phyloP scores from a whole-genome alignment of 2,113 vertebrate genomes.

The Pontoporia blainvillei region DNA sequence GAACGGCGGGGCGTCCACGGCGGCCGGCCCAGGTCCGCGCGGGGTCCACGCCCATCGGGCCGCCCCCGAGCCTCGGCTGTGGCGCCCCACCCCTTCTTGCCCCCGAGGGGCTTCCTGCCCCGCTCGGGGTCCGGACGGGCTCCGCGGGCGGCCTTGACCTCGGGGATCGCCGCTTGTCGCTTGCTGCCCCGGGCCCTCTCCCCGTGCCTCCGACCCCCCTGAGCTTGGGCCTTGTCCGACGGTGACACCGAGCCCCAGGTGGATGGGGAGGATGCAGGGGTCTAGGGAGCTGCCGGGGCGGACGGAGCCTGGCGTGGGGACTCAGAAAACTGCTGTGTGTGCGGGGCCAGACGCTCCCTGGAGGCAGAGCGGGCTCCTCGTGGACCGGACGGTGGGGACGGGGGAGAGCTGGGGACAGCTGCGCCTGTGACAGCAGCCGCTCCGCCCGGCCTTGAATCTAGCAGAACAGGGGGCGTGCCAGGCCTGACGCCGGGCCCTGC shows the following conservation, averaged over 20 bases:
- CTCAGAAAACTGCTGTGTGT: not conserved
- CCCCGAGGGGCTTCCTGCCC: not conserved
- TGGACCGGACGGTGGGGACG: not conserved
- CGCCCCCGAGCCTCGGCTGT: not conserved
- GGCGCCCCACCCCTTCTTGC: not conserved
- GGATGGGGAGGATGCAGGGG: no score
- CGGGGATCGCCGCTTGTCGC: not conserved
- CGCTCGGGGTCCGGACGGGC: not conserved
- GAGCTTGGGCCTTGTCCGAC: not conserved
- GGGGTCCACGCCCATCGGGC: not conserved
- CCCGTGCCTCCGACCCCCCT: not conserved
- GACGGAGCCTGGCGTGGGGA: not conserved
- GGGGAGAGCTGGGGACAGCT: not conserved
- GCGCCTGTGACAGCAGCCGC: not conserved
- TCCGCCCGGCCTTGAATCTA: fast-evolving
- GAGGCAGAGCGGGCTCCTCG: not conserved
- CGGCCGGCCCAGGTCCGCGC: not conserved
- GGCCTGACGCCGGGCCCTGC: not conserved
- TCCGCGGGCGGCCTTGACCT: not conserved
- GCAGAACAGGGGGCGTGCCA: not conserved
- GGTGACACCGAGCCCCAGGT: no score
- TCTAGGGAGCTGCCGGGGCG: not conserved
- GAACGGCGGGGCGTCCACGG: not conserved
- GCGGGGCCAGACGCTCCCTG: no score
- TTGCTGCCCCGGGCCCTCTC: no score